Base-by-base conservation (phyloP, 2,113 vertebrate species). In the Ammodytes marinus region DNA sequence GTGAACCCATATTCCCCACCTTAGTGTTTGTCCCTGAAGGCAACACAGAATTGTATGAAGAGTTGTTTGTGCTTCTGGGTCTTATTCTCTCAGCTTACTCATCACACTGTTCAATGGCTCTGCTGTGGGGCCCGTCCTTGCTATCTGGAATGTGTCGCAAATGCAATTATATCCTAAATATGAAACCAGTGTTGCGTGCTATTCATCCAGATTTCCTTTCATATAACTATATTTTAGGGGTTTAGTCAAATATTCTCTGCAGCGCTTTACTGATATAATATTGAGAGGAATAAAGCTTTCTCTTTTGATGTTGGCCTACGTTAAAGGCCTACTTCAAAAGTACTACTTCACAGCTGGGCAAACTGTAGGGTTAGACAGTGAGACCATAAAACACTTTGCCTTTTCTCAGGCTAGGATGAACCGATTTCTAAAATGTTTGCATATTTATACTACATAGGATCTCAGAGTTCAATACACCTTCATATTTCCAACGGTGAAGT, bases 71-170 rank as follows among this genome's bases (percentile, higher is more conserved):
- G 73, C 9, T 53, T 47, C 19, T 64, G 52, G 14, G 63, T 52
- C 8, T 27, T 27, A 0, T 13, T 3, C 27, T 57, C 37, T 64
- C 9, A 42, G 9, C 19, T 63, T 53, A 19, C 43, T 80, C 42
- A 37, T 61, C 52, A 52, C 80, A 35, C 19, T 42, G 42, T 82
- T 74, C 13, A 79, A 3, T 64, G 15, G 40, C 64, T 71, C 64
- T 53, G 68, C 73, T 50, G 19, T 69, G 47, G 7, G 60, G 1
- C 19, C 78, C 2, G 27, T 35, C 64, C n/a, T 63, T 40, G 19
- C 55, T 14, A 7, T 68, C 55, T 60, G 6, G 42, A 69, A 45
- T 69, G 6, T 46, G 53, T 76, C 35, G 35, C 67, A 46, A 66
- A 46, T 12, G 59, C 1, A 65, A 6, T 54, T 17, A 15, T 19